Conservation (phyloP, 2,888 invertebrate genomes). For the Eilema caniola region DNA sequence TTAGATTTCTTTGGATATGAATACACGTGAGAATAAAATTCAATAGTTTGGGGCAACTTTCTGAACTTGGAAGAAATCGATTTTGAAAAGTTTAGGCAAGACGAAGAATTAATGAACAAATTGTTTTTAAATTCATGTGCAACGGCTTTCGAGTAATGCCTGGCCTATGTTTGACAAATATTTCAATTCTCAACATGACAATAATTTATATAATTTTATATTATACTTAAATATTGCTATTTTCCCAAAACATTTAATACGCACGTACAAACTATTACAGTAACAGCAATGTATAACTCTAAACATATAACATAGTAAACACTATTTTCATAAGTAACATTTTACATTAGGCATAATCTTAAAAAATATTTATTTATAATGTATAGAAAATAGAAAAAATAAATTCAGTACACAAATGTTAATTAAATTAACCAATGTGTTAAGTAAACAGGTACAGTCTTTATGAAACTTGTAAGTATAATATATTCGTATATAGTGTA, state of each 20-base stretch:
- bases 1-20: neutral
- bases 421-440: slow-evolving; percentile 7
- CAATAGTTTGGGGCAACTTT: neutral
- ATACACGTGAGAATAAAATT: neutral
- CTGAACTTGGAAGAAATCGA: neutral
- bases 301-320: neutral
- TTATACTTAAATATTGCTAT: neutral
- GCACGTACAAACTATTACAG: neutral
- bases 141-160: neutral
- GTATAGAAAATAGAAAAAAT: slow-evolving; percentile 19
- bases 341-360: slow-evolving; percentile 11
- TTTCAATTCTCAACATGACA: neutral
- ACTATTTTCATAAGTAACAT: slow-evolving; percentile 10
- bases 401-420: slow-evolving; percentile 20
- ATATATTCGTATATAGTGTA: neutral
- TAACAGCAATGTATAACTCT: slow-evolving; percentile 5
- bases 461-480: neutral
- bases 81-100: neutral
- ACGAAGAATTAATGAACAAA: neutral
- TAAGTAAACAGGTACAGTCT: slow-evolving; percentile 4
- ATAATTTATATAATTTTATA: neutral
- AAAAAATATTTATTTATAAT: neutral
- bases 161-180: neutral
- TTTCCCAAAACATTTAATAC: neutral
- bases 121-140: neutral